Evolutionary conservation across 1,140 invertebrate genomes (phyloP), one percentile per base, ranked within the genome.

Genomic region (Brachionus rotundiformis): DNA sequence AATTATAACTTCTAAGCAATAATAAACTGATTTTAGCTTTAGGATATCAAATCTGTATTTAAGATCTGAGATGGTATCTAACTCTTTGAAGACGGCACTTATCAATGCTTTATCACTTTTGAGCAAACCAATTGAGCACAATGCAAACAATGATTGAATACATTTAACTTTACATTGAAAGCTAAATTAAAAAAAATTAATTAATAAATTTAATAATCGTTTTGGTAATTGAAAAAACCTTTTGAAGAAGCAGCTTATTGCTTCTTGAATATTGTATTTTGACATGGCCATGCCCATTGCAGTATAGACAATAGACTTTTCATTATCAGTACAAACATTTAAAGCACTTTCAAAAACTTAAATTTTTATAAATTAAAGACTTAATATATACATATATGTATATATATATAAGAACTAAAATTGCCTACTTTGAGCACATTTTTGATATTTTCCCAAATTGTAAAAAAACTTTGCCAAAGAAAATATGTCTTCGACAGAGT

Each of bases 261-360:
- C 76, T 31, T 79, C 76, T 79, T 79, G 76, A 59, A 79, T 79
- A 23, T 79, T 79, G 13, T 79, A 79, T 63, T 79, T 79, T 23
- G 76, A 79, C 16, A 59, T 54, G n/a, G 76, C 47, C 76, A 79
- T 79, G 13, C 76, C 76, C 76, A 79, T 79, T 1, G 76, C 76
- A 29, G 76, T 79, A 19, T 59, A 79, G 10, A 79, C 76, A 8
- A 79, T 79, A 16, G 76, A 79, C 31, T 79, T 79, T 79, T 79
- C 76, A 19, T 29, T 63, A 31, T 79, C 76, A 39, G n/a, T 19
- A 13, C 47, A 19, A 16, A 79, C 31, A 59, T 54, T 36, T 13
- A 79, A 63, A 13, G 76, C 76, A 79, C 76, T 79, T 31, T 79
- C 76, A 63, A 79, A 79, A 23, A 79, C 76, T 79, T 19, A 47